A percentile compares a stretch with the other conserved stretches of the same genome.
These are phyloP conservation scores for Enteromius anoplus DNA, from an alignment of 2,797 vertebrate species.

Conservation along the genomic window DNA sequence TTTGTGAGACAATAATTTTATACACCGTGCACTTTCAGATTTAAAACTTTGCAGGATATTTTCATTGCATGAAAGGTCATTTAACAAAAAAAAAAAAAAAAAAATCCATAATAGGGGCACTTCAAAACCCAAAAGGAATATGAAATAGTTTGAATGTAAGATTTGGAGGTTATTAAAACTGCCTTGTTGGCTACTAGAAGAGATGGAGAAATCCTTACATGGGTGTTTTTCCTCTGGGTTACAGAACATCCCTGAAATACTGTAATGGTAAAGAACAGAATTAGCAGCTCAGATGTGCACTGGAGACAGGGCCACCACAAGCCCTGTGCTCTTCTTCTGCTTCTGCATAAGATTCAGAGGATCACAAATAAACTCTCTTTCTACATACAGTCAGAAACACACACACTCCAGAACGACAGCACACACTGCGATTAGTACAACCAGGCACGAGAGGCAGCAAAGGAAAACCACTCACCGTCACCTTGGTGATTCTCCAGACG, in stretches of 20 bases:
- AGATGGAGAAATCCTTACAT: background rate
- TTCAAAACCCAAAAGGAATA: too few relatives aligned
- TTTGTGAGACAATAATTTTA: too few relatives aligned
- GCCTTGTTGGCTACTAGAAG: background rate
- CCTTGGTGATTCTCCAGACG: constrained; percentile 52
- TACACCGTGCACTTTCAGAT: too few relatives aligned
- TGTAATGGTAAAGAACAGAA: background rate
- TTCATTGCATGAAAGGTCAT: too few relatives aligned
- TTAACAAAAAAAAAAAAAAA: too few relatives aligned
- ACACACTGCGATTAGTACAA: constrained; percentile 39
- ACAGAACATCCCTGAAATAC: background rate
- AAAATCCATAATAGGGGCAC: too few relatives aligned
- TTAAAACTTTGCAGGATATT: too few relatives aligned
- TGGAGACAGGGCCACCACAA: background rate
- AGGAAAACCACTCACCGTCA: constrained; percentile 26
- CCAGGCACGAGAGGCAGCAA: constrained; percentile 20
- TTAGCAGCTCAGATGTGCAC: background rate
- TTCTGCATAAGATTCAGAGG: background rate
- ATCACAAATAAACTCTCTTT: background rate
- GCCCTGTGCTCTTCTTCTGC: background rate
- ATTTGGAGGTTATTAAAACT: background rate
- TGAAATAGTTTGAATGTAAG: background rate
- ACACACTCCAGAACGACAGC: constrained; percentile 7
- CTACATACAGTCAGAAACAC: background rate
- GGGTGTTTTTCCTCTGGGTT: background rate